Evolutionary conservation across 2,888 invertebrate species (phyloP).

Genomic region (Drosophila bunnanda): DNA sequence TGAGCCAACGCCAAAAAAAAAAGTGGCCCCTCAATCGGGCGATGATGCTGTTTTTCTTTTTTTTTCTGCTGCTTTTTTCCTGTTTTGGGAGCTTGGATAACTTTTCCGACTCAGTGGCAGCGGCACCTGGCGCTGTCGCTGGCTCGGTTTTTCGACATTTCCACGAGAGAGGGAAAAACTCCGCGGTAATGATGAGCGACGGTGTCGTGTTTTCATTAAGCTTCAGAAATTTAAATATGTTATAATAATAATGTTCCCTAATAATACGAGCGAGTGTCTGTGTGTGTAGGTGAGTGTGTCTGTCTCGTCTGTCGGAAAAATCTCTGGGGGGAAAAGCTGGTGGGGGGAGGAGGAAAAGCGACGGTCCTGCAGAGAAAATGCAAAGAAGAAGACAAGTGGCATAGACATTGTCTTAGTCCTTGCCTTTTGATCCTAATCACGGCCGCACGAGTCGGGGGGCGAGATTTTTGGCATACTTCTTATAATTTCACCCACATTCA

Average conservation of each 20-base stretch:
- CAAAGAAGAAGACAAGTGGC: conserved; percentile 25
- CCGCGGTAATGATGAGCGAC: conserved; percentile 72
- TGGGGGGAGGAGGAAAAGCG: neutral
- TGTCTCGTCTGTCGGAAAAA: conserved; percentile 6
- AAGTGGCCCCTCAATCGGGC: conserved; percentile 28
- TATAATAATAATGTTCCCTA: conserved; percentile 72
- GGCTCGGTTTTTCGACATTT: conserved; percentile 19
- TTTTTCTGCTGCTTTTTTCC: neutral
- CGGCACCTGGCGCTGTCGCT: conserved; percentile 30
- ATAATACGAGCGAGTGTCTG: conserved; percentile 46
- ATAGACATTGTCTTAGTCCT: conserved; percentile 41
- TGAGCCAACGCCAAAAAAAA: conserved; percentile 17
- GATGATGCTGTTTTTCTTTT: conserved; percentile 6
- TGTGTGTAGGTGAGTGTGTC: too few relatives aligned
- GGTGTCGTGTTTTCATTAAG: conserved; percentile 78
- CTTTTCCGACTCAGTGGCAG: conserved; percentile 30
- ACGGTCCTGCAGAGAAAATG: conserved; percentile 1
- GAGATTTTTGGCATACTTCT: conserved; percentile 52
- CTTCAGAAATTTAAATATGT: conserved; percentile 68
- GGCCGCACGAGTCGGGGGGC: conserved; percentile 35
- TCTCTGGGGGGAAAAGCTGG: neutral
- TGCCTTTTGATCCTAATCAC: conserved; percentile 74
- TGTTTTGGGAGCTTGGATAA: conserved; percentile 5
- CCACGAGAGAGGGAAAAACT: conserved; percentile 7
- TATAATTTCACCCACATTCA: conserved; percentile 13